Conservation (phyloP, 2,113 vertebrate species). For the Sminthopsis crassicaudata region DNA sequence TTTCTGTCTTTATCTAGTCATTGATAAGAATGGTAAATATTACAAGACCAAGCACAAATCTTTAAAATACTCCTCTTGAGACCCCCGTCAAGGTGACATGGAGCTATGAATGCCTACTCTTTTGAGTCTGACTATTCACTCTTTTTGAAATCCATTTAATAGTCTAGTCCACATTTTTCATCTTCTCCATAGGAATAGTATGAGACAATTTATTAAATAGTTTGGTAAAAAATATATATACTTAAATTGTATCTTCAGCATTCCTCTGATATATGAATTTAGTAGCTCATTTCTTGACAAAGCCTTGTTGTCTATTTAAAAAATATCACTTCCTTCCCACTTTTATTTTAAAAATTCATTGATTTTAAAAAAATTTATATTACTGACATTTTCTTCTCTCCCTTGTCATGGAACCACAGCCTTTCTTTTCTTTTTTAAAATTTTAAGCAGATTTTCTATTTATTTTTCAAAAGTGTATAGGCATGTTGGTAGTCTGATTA, state of each 20-base stretch:
- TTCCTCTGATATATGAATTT: not conserved
- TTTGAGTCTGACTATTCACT: not conserved
- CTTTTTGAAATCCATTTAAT: not conserved
- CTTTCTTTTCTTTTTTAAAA: not conserved
- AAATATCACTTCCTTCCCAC: not conserved
- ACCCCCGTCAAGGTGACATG: not conserved
- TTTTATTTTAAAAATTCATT: not conserved
- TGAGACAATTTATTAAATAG: not conserved
- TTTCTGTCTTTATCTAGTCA: not conserved
- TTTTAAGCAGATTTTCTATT: conserved; percentile 48
- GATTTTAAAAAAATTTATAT: not conserved
- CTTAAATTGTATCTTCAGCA: not conserved
- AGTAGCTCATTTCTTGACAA: not conserved
- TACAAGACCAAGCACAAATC: not conserved
- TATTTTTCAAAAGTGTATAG: conserved; percentile 21
- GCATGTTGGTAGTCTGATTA: not conserved
- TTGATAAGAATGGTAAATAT: not conserved
- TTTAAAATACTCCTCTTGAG: not conserved
- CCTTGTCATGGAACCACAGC: not conserved
- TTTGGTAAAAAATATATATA: not conserved
- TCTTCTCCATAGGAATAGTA: not conserved
- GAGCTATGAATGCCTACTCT: not conserved
- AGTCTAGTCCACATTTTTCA: not conserved
- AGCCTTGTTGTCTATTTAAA: not conserved
- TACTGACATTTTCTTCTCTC: not conserved